Evolutionary conservation across 2,113 vertebrate species (phyloP).

Genomic region (Burhinus oedicnemus): DNA sequence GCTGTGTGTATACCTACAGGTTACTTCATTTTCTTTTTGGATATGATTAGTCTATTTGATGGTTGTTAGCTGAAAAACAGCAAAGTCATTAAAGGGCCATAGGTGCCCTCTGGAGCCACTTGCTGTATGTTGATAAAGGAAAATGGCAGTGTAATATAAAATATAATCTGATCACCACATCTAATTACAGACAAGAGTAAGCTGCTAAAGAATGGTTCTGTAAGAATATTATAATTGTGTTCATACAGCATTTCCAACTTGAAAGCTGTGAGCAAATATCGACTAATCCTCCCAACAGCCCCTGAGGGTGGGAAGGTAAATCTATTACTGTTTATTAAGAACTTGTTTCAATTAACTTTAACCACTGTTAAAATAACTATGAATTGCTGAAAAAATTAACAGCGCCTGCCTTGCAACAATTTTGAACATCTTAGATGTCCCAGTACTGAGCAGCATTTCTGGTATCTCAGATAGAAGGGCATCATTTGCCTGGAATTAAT

Average conservation of each 20-base stretch:
- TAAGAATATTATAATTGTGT: constrained; percentile 46
- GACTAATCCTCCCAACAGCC: constrained; percentile 36
- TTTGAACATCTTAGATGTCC: not conserved
- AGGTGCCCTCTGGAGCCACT: constrained; percentile 26
- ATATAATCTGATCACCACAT: constrained; percentile 35
- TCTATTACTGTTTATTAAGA: constrained; percentile 65
- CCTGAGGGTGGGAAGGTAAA: constrained; percentile 47
- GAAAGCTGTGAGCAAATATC: constrained; percentile 60
- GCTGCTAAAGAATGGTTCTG: constrained; percentile 15
- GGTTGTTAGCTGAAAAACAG: constrained; percentile 1
- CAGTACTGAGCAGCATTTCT: not conserved
- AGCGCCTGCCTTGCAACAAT: not conserved
- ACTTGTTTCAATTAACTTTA: constrained; percentile 54
- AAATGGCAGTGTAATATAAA: constrained; percentile 37
- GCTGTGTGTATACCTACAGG: not conserved
- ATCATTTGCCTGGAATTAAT: not conserved
- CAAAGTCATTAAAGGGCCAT: not conserved
- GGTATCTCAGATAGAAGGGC: not conserved
- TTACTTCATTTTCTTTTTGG: constrained; percentile 16
- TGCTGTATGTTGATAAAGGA: constrained; percentile 31
- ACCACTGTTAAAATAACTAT: constrained; percentile 32
- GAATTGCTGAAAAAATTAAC: not conserved
- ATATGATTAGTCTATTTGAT: not conserved
- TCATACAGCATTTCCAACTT: constrained; percentile 48
- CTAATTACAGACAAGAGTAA: constrained; percentile 58